Percentiles rank a stretch among this genome's conserved stretches.
Conservation (phyloP, 37 sponge, comb jelly and placozoan genomes). For the Axinella damicornis region DNA sequence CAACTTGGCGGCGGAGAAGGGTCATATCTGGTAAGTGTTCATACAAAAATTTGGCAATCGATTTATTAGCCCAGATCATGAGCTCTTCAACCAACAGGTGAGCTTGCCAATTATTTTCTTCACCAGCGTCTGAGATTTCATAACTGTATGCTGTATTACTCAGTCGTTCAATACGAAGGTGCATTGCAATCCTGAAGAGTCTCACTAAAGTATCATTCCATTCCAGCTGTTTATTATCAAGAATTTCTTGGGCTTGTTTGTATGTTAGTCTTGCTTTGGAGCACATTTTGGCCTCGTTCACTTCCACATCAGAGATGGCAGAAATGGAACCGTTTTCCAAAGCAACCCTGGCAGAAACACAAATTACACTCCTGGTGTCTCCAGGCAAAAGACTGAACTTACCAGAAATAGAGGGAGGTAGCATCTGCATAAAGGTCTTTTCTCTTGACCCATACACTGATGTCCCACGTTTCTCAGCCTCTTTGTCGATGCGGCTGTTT, state of each 20-base stretch:
- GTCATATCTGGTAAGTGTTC: not conserved
- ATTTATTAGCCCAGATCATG: slow-evolving; percentile 61
- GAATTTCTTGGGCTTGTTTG: slow-evolving; percentile 38
- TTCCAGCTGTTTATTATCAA: not conserved
- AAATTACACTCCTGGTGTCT: not conserved
- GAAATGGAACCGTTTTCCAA: not conserved
- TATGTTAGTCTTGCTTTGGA: slow-evolving; percentile 33
- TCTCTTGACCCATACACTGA: slow-evolving; percentile 25
- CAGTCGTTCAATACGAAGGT: not conserved
- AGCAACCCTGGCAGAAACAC: not conserved
- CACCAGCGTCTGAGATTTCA: slow-evolving; percentile 8
- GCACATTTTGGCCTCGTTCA: slow-evolving; percentile 1
- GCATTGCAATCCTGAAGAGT: slow-evolving; percentile 1
- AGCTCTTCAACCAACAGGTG: slow-evolving; percentile 30
- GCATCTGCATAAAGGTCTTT: not conserved
- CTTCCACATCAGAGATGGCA: not conserved
- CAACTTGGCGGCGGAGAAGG: slow-evolving; percentile 23
- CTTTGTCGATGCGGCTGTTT: not conserved
- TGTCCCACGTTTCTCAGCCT: slow-evolving; percentile 10
- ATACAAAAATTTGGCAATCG: slow-evolving; percentile 8
- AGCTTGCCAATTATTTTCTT: slow-evolving; percentile 14
- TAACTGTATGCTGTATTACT: slow-evolving; percentile 3
- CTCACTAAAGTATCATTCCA: not conserved
- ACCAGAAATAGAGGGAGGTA: not conserved
- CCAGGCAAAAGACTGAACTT: slow-evolving; percentile 11